Evolutionary conservation across 2,888 invertebrate genomes (phyloP), one percentile per base, ranked within the genome.

Genomic region (Plagodis pulveraria): DNA sequence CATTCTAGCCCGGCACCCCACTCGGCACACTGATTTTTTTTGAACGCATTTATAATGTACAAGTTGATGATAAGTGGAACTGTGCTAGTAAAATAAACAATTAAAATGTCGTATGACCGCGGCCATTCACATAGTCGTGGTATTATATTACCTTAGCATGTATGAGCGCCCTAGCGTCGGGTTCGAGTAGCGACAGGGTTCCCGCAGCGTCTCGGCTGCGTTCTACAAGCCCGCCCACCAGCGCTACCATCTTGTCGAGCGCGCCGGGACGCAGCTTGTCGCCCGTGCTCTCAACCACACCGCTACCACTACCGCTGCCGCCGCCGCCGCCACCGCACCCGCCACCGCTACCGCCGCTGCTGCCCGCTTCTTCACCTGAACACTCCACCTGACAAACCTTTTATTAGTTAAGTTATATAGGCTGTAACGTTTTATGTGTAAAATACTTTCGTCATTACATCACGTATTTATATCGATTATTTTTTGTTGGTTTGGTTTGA

Each of bases 231-330:
- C 96, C 95, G 0, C 97, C 97, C 36, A 98, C 96, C 9, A 98
- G 89, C 9, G 98, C 97, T 68, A 98, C 97, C 98, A 99, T 98
- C 91, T 98, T 98, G 86, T 98, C 98, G 10, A 99, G 89, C 0
- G 98, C 98, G 0, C 97, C 97, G 0, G 98, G 98, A 63, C 98
- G 95, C 69, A 97, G 95, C 83, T 98, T 98, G 75, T 95, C 95
- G 0, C 89, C 89, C 2, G 80, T 85, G 42, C 75, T 76, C 62
- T 86, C 89, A 0, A 78, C 67, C 56, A 76, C 76, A 0, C 78
- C 83, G 60, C 81, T 77, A 0, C 76, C 79, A 50, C 82, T 73
- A 2, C 42, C 42, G 5, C 83, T 78, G 51, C 83, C 77, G 7
- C 52, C 11, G 7, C 40, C 94, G 0, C 89, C 40, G 0, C 88